Conservation (phyloP, 2,113 vertebrate species). For the Gallinago media region DNA sequence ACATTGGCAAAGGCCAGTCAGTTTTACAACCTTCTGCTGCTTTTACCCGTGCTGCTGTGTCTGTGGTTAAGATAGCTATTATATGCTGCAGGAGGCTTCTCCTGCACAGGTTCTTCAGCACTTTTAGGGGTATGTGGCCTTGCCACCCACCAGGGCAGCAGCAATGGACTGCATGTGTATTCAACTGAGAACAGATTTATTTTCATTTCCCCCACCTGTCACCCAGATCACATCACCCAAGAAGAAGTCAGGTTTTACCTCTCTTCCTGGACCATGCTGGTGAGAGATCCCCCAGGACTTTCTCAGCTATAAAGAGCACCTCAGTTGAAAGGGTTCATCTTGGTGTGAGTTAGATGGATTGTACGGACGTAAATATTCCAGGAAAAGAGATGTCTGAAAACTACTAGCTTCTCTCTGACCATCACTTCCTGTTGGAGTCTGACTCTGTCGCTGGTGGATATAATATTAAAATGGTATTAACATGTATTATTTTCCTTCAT, state of each 20-base stretch:
- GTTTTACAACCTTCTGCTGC: slow-evolving; percentile 14
- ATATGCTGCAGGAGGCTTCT: not conserved
- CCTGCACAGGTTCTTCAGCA: not conserved
- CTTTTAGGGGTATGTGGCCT: not conserved
- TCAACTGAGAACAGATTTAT: not conserved
- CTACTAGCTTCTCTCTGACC: not conserved
- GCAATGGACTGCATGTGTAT: not conserved
- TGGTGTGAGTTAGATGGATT: not conserved
- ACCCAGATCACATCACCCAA: not conserved
- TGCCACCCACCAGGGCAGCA: not conserved
- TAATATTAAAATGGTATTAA: not conserved
- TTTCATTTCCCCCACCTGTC: not conserved
- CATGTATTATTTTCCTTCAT: not conserved
- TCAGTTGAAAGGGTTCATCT: not conserved
- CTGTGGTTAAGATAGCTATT: not conserved
- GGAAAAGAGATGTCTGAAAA: not conserved
- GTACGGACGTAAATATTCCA: not conserved
- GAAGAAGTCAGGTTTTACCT: not conserved
- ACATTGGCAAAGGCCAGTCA: not conserved
- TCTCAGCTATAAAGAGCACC: not conserved
- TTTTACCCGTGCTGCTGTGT: not conserved
- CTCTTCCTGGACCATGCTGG: not conserved
- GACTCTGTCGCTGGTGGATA: not conserved
- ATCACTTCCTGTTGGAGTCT: not conserved
- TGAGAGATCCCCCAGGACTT: not conserved